Base-by-base conservation (phyloP, 2,113 vertebrate genomes). In the Brachypteracias leptosomus region DNA sequence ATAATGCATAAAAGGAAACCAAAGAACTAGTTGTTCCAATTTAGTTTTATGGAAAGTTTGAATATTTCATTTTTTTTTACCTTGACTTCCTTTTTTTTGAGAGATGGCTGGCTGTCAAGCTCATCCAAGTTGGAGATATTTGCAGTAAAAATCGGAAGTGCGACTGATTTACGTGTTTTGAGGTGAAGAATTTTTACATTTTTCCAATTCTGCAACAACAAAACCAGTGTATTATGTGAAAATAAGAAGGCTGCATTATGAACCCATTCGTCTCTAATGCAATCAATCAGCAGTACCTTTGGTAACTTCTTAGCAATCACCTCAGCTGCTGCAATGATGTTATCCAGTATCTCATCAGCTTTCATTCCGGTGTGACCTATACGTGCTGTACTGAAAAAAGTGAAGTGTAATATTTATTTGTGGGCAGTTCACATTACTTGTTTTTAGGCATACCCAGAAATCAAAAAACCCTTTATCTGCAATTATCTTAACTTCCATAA, bases 151-250 rank as follows among this genome's bases (percentile, higher is more conserved):
- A 99, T 93, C 9, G 99, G 99, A 92, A 99, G 97, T 0, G 99
- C 98, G 71, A 98, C 98, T 0, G 99, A 99, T 5, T 95, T 97
- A 24, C 96, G 88, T 38, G 98, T 99, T 97, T 99, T 99, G 38
- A 99, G 47, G 68, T 99, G 99, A 96, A 99, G 98, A 54, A 99
- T 25, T 96, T 99, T 99, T 5, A 99, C 95, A 55, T 98, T 96
- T 17, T 96, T 98, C 95, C 98, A 98, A 70, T 98, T 98, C 98
- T 99, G 97, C 26, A 95, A 73, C 33, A 79, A 77, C 6, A 92
- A 85, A 52, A 18, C 0, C 18, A 81, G 31, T 24, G 1, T 2
- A 19, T 68, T 29, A 82, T 11, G 12, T 59, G 67, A 80, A 75
- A 89, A 35, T 15, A 78, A 15, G 7, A 35, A 67, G 11, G 54